A percentile compares a stretch with the other conserved stretches of the same genome.
phyloP scores from a whole-genome alignment of 2,113 vertebrate genomes.

The Odontophorus gujanensis region DNA sequence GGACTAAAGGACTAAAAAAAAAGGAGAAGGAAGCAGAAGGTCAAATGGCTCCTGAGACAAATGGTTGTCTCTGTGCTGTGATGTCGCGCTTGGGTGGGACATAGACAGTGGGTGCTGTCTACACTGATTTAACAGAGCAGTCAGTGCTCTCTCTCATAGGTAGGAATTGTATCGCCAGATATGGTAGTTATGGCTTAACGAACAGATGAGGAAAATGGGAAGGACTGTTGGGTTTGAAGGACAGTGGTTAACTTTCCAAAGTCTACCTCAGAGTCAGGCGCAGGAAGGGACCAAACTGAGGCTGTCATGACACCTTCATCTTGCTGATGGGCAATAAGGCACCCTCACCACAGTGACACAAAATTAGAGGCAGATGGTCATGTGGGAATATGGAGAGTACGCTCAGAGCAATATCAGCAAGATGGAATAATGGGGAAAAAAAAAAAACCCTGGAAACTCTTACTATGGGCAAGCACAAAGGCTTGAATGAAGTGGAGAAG shows the following conservation, averaged over 20 bases:
- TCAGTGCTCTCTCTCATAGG: background rate
- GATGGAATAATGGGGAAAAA: background rate
- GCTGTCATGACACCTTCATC: background rate
- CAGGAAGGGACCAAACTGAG: fast-evolving
- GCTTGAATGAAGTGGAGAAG: background rate
- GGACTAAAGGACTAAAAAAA: background rate
- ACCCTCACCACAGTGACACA: background rate
- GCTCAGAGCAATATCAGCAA: background rate
- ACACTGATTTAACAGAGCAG: background rate
- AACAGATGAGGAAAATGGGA: background rate
- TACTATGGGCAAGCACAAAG: background rate
- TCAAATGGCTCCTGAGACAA: background rate
- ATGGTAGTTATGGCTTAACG: background rate
- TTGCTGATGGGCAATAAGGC: background rate
- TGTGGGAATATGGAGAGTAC: background rate
- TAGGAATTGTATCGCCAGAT: background rate
- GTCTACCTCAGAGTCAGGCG: background rate
- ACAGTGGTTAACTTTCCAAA: background rate
- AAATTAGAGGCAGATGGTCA: background rate
- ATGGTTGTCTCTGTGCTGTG: background rate
- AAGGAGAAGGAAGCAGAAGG: background rate
- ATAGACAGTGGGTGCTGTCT: fast-evolving
- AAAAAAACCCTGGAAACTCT: background rate
- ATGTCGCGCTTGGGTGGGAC: fast-evolving
- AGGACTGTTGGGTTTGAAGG: background rate